Conservation (phyloP, 2,113 vertebrate genomes). For the Anolis sagrei region DNA sequence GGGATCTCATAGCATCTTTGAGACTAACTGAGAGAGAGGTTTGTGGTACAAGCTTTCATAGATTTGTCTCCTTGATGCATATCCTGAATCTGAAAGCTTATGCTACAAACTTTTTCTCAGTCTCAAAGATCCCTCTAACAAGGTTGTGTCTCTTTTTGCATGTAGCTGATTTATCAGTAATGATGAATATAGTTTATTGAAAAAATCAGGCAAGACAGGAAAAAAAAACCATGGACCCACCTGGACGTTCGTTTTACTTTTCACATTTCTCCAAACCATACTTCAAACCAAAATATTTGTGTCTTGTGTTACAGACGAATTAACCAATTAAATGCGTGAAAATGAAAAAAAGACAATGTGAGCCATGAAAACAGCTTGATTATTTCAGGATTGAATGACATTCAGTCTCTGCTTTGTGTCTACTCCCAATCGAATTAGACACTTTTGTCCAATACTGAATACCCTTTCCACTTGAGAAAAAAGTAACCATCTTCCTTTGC, state of each 20-base stretch:
- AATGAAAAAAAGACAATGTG: neutral
- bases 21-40: too few relatives aligned
- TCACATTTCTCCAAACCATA: neutral
- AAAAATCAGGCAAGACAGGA: neutral
- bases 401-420: neutral
- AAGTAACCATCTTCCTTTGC: neutral
- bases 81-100: neutral
- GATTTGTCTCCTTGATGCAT: too few relatives aligned
- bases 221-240: neutral
- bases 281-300: neutral
- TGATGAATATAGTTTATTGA: neutral
- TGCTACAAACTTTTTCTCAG: too few relatives aligned
- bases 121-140: too few relatives aligned
- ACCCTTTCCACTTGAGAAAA: conserved; percentile 4
- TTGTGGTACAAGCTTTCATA: too few relatives aligned
- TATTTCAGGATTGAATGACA: neutral
- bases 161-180: neutral
- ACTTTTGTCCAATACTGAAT: conserved; percentile 12
- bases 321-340: neutral
- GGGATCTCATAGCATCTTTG: neutral
- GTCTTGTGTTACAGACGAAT: neutral
- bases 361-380: neutral
- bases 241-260: neutral
- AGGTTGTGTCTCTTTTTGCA: too few relatives aligned
- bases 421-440: neutral